These are phyloP conservation scores for Orchesella cincta DNA, from an alignment of 1,140 invertebrate species.

Conservation along the genomic window DNA sequence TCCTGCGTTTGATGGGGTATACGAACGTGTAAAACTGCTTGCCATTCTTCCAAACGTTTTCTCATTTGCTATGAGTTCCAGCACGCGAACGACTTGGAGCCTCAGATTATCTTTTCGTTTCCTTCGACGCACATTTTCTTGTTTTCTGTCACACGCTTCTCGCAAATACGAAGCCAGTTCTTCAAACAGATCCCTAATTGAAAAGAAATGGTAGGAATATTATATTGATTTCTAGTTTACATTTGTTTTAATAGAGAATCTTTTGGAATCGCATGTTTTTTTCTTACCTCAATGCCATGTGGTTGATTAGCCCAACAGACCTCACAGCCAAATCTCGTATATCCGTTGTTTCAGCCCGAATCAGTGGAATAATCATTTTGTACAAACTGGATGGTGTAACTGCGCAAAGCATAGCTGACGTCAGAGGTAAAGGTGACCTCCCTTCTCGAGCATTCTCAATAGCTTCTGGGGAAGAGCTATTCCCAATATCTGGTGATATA, in stretches of 20 bases:
- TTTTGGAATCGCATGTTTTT: conserved; percentile 32
- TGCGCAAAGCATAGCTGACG: conserved; percentile 48
- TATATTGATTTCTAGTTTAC: too few relatives aligned
- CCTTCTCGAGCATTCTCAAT: conserved; percentile 42
- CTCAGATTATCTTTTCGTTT: conserved; percentile 88
- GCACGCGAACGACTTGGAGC: conserved; percentile 83
- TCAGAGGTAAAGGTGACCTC: conserved; percentile 44
- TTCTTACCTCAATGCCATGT: conserved; percentile 84
- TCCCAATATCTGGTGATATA: conserved; percentile 86
- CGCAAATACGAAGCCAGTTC: conserved; percentile 87
- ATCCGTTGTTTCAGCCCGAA: conserved; percentile 87
- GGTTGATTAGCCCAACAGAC: conserved; percentile 89
- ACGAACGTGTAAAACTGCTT: conserved; percentile 47
- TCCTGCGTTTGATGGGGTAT: conserved; percentile 34
- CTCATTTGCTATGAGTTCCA: conserved; percentile 89
- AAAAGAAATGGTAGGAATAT: too few relatives aligned
- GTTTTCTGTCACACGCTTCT: conserved; percentile 95
- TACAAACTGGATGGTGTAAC: conserved; percentile 82
- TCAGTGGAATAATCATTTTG: conserved; percentile 83
- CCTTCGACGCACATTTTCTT: conserved; percentile 90
- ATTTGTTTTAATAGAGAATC: conserved; percentile 25
- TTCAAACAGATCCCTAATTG: conserved; percentile 87
- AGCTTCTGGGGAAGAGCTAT: conserved; percentile 60
- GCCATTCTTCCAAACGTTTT: conserved; percentile 87
- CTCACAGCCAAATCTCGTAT: conserved; percentile 89